These are phyloP conservation scores for Scomber scombrus DNA, from an alignment of 2,113 vertebrate species.

Conservation along the genomic window DNA sequence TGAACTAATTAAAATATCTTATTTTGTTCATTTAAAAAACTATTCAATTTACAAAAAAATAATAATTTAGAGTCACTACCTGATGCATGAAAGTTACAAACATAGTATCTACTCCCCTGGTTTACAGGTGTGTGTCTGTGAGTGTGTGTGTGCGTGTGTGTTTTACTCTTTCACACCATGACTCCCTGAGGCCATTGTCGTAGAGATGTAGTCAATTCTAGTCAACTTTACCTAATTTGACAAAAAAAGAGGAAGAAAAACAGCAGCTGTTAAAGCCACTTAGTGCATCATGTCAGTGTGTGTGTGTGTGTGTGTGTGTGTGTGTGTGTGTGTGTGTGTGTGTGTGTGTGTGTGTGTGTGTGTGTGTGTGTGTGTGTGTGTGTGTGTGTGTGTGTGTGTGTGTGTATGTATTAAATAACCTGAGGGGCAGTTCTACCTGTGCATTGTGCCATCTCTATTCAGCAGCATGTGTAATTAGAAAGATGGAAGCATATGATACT, in stretches of 20 bases:
- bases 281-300: neutral
- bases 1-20: too few relatives aligned
- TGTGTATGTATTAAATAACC: constrained; percentile 19
- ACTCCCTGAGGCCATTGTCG: constrained; percentile 7
- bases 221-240: constrained; percentile 21
- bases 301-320: neutral
- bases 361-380: neutral
- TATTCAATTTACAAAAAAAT: too few relatives aligned
- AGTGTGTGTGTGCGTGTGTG: neutral
- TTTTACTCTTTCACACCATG: neutral
- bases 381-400: constrained; percentile 8
- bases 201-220: constrained; percentile 21
- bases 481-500: constrained; percentile 6
- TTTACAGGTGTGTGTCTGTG: neutral
- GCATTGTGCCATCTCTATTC: constrained; percentile 28
- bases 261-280: constrained; percentile 38
- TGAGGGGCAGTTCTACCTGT: constrained; percentile 17
- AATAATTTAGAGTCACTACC: too few relatives aligned
- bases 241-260: neutral
- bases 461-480: constrained; percentile 37
- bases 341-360: neutral
- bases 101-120: too few relatives aligned
- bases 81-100: neutral
- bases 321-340: neutral
- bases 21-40: too few relatives aligned